Conservation (phyloP, 2,797 vertebrate genomes). For the Sebastes taczanowskii region DNA sequence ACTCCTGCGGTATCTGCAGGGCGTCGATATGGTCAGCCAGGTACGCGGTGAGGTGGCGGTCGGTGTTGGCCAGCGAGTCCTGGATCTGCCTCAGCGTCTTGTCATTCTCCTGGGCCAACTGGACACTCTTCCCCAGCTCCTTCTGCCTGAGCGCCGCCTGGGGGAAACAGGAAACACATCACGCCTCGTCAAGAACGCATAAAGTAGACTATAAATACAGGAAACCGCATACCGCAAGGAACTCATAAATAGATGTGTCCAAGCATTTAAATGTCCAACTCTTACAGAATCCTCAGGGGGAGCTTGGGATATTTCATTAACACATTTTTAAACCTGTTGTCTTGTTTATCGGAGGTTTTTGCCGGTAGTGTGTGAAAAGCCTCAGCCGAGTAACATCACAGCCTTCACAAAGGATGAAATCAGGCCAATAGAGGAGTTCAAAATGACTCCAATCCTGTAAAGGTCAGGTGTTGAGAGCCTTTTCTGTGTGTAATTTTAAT, state of each 20-base stretch:
- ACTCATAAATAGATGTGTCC: not conserved
- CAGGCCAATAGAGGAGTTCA: too few species aligned
- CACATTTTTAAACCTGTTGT: not conserved
- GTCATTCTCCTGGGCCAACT: conserved; percentile 92
- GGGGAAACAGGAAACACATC: conserved; percentile 22
- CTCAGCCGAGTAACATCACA: not conserved
- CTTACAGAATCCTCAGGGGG: not conserved
- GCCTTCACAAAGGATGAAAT: not conserved
- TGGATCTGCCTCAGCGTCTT: conserved; percentile 90
- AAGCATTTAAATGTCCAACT: not conserved
- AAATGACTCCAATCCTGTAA: not conserved
- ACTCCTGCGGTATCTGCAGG: conserved; percentile 94
- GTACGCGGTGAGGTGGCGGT: conserved; percentile 90
- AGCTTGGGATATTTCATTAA: not conserved
- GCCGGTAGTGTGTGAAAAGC: not conserved
- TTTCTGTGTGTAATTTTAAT: not conserved
- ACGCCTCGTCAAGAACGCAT: not conserved
- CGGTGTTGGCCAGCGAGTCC: conserved; percentile 88
- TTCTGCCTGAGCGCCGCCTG: conserved; percentile 90
- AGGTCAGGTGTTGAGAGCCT: not conserved
- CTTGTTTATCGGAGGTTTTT: not conserved
- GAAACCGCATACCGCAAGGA: not conserved
- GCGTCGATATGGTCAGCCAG: conserved; percentile 91
- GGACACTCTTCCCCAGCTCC: conserved; percentile 90
- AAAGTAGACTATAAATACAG: not conserved